Base-by-base conservation (phyloP, 2,888 invertebrate species). In the Baronia brevicornis region DNA sequence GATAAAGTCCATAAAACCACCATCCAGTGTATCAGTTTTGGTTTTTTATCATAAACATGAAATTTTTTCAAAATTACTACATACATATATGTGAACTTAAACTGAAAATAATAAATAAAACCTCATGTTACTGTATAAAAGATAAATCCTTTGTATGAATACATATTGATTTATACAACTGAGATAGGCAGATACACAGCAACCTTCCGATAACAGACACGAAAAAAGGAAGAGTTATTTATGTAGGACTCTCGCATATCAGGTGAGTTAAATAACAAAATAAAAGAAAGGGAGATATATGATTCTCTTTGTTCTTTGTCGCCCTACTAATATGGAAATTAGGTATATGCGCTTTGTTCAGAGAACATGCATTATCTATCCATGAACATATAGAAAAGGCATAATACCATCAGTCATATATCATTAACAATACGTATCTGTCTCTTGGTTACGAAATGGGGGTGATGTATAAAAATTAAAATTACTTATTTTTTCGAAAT, bases 251-350 rank as follows among this genome's bases (percentile, higher is more conserved):
- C 15, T 36, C 31, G 31, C 31, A 36, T 36, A 36, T 36, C 30
- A 18, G 31, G 19, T 13, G 31, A 36, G 36, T 27, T 36, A 31
- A 36, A 36, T 30, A 36, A 33, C 27, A 28, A 28, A 35, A 23
- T 23, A 36, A 31, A 12, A 49, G 45, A 45, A 50, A 46, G 36
- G 34, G 8, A 8, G 11, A 17, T 5, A 19, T 3, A 35, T 28
- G 20, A 20, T 38, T 43, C 46, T 71, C 75, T 78, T 82, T 82
- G 80, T 82, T 78, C 80, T 73, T 77, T 72, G 73, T 79, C 79
- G 74, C 77, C 70, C 68, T 62, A 65, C 62, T 69, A 68, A 61
- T 70, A 84, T 82, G 82, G 69, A 82, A 84, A 84, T 80, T 60
- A 47, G 51, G 53, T 51, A 52, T 36, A 58, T 38, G 60, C 79